phyloP scores from a whole-genome alignment of 2,113 vertebrate genomes.

The Labeo rohita region DNA sequence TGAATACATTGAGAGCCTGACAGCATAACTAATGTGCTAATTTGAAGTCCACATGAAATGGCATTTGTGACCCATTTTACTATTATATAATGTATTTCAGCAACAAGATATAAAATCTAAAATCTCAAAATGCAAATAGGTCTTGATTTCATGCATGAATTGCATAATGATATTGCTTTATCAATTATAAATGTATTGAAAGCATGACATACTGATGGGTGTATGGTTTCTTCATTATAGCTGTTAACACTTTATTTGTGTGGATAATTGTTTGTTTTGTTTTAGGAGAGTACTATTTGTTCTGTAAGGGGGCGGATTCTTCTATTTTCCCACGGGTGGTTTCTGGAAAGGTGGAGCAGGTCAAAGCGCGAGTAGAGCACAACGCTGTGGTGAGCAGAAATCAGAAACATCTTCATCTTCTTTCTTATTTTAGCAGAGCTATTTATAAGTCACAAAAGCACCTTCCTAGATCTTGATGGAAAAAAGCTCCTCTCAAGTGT shows the following conservation, averaged over 20 bases:
- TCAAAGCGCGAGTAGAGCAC: constrained; percentile 88
- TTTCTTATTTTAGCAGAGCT: constrained; percentile 49
- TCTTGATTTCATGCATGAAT: not conserved
- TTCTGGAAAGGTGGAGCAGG: constrained; percentile 92
- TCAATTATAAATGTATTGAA: not conserved
- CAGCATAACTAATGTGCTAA: not conserved
- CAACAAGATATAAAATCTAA: not conserved
- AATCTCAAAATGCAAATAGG: not conserved
- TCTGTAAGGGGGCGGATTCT: constrained; percentile 98
- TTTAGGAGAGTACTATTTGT: constrained; percentile 89
- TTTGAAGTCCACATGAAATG: not conserved
- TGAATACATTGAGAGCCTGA: not conserved
- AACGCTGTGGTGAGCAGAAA: constrained; percentile 92
- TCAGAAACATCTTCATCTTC: constrained; percentile 33
- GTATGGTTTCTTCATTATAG: constrained; percentile 17
- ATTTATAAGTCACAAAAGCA: constrained; percentile 38
- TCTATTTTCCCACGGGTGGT: constrained; percentile 93
- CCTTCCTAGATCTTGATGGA: constrained; percentile 14
- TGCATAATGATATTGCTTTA: too few relatives aligned
- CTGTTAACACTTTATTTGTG: not conserved
- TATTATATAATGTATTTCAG: not conserved
- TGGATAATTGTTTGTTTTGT: constrained; percentile 32
- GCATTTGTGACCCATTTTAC: not conserved
- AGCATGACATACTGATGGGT: not conserved
- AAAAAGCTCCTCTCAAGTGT: not conserved